A percentile compares a stretch with the other conserved stretches of the same genome.
Conservation (phyloP, 2,113 vertebrate species). For the Ctenodactylus gundi region DNA sequence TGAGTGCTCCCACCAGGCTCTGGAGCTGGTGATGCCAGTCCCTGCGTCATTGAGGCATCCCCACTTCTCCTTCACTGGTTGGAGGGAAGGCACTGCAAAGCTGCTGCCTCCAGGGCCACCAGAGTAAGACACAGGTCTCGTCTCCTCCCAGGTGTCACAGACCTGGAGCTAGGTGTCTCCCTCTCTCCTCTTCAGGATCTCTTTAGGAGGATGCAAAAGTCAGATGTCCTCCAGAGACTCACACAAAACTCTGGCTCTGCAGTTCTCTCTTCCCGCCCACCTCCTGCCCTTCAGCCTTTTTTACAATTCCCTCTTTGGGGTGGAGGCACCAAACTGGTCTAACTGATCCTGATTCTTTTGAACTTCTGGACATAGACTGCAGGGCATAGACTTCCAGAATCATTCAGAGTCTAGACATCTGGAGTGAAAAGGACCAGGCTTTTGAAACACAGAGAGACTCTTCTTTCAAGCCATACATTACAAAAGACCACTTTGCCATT, state of each 20-base stretch:
- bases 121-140: neutral
- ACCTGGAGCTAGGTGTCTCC: neutral
- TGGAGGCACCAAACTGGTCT: neutral
- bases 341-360: neutral
- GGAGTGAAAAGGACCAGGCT: neutral
- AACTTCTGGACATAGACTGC: neutral
- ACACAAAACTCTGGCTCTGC: neutral
- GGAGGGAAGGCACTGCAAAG: neutral
- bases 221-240: neutral
- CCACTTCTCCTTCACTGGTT: neutral
- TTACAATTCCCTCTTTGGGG: neutral
- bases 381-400: neutral
- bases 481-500: conserved; percentile 28
- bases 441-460: conserved; percentile 22
- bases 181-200: neutral
- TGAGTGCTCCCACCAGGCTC: neutral
- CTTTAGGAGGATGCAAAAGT: neutral
- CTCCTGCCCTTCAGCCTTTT: neutral
- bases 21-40: neutral
- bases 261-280: neutral
- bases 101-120: neutral
- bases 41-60: neutral
- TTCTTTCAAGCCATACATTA: conserved; percentile 10
- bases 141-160: neutral
- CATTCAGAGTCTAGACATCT: neutral